Base-by-base conservation (phyloP, 2,113 vertebrate species). In the Protomyctophum bolini region DNA sequence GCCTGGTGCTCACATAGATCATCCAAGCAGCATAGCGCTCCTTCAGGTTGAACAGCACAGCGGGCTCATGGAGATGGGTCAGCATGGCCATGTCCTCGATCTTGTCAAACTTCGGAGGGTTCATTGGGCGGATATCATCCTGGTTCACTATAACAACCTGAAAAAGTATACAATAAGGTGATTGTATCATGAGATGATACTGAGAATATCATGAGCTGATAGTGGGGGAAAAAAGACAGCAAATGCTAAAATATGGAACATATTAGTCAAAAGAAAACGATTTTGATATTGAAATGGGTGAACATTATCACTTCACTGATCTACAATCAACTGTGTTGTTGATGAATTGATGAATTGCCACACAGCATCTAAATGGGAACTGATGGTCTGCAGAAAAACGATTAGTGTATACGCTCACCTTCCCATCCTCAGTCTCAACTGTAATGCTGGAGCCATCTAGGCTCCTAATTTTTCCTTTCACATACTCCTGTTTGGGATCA, bases 111-210 rank as follows among this genome's bases (percentile, higher is more conserved):
- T 68, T 96, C 0, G 94, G 95, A 12, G 95, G 94, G 28, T 96
- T 96, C 95, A 95, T 96, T 0, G 94, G 89, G 7, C 91, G 93
- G 14, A 95, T 60, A 81, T 95, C 90, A 4, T 95, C 94, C 1
- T 92, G 91, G 62, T 87, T 93, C 5, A 95, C 86, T 0, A 15
- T 67, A 55, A 83, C 64, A 7, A 94, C 2, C 94, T 68, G 93
- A 80, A 73, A 88, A 87, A 85, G 83, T 62, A 46, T 70, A 15
- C 10, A 60, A 7, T 50, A 0, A 4, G 33, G 33, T 41, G 33
- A 41, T 41, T 41, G 33, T 41, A 41, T 41, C 33, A 6, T 41
- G 33, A 41, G 33, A 41, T 41, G 5, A 41, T 41, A 41, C 0
- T 41, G 33, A 2, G 2, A 21, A 21, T 21, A 21, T 21, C 21